phyloP scores from a whole-genome alignment of 2,113 vertebrate genomes.

The Notothenia rossii region DNA sequence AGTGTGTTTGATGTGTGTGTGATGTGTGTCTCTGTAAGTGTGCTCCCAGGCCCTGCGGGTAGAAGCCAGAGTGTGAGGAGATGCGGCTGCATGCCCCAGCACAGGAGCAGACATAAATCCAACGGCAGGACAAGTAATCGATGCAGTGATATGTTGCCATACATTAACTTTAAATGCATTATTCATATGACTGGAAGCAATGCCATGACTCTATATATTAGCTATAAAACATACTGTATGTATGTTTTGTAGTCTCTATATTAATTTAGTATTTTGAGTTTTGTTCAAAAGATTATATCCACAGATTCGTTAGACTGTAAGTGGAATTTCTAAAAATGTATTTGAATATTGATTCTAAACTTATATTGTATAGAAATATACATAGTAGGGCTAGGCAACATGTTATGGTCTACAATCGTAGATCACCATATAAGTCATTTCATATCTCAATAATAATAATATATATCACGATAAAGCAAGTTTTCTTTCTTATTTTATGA shows the following conservation, averaged over 20 bases:
- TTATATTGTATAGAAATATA: too few species aligned
- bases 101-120: slow-evolving; percentile 34
- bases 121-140: slow-evolving; percentile 36
- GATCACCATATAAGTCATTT: too few species aligned
- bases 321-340: background rate
- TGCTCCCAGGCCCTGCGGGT: slow-evolving; percentile 59
- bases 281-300: background rate
- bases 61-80: slow-evolving; percentile 40
- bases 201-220: background rate
- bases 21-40: slow-evolving; percentile 38
- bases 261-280: background rate
- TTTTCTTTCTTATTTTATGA: too few species aligned
- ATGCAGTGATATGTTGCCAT: slow-evolving; percentile 20
- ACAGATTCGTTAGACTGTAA: background rate
- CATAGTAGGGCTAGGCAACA: too few species aligned
- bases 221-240: background rate
- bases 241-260: background rate
- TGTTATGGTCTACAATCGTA: too few species aligned
- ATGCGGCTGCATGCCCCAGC: slow-evolving; percentile 66
- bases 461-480: too few species aligned
- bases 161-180: slow-evolving; percentile 25
- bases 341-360: too few species aligned
- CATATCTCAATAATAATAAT: too few species aligned
- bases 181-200: slow-evolving; percentile 10
- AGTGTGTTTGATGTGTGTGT: slow-evolving; percentile 9